phyloP scores from a whole-genome alignment of 1,140 invertebrate species.

The Lordiphosa clarofinis region DNA sequence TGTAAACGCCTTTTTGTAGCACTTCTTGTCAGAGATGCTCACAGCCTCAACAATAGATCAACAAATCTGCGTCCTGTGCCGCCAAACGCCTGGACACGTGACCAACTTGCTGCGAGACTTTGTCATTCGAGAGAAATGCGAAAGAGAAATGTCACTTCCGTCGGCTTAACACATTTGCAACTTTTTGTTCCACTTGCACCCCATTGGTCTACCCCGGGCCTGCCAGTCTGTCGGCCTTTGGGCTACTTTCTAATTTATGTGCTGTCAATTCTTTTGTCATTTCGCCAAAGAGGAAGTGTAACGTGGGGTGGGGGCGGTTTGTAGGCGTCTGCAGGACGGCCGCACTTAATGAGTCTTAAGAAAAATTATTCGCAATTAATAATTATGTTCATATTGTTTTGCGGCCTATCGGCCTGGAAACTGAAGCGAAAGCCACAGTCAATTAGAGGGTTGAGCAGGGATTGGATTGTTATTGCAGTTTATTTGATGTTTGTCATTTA shows the following conservation, averaged over 20 bases:
- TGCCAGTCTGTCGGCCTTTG: constrained; percentile 1
- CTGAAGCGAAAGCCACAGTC: constrained; percentile 3
- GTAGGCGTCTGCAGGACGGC: constrained; percentile 32
- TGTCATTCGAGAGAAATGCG: constrained; percentile 25
- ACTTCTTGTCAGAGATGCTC: neutral
- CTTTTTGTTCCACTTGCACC: constrained; percentile 21
- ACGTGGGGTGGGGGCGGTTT: neutral
- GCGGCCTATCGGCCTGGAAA: constrained; percentile 25
- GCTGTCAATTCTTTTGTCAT: constrained; percentile 56
- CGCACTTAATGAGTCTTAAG: constrained; percentile 61
- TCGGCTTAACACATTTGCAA: constrained; percentile 53
- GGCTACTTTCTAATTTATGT: constrained; percentile 48
- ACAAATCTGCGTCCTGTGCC: constrained; percentile 30
- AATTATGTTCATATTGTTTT: constrained; percentile 65
- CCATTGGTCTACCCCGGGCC: neutral
- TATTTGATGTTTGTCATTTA: constrained; percentile 58
- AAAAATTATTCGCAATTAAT: constrained; percentile 69
- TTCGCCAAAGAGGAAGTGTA: neutral
- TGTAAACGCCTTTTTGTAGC: neutral
- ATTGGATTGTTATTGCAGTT: constrained; percentile 39
- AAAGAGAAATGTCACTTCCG: constrained; percentile 55
- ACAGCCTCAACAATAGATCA: constrained; percentile 26
- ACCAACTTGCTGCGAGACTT: constrained; percentile 3
- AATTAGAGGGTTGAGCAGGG: constrained; percentile 7
- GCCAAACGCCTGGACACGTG: constrained; percentile 43